phyloP scores from a whole-genome alignment of 2,113 vertebrate species.

The Dendrocopos noguchii region DNA sequence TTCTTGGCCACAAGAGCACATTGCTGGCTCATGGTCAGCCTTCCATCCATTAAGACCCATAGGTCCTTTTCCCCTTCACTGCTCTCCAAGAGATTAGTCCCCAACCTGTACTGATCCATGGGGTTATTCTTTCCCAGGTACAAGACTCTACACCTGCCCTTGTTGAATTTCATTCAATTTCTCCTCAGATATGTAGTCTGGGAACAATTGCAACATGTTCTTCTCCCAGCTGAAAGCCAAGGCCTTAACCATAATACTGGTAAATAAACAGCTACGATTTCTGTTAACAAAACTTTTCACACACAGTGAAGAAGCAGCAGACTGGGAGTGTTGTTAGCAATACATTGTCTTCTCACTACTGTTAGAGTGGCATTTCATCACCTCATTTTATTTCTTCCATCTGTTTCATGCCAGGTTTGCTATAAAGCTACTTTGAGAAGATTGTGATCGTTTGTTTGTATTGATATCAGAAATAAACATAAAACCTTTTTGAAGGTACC shows the following conservation, averaged over 20 bases:
- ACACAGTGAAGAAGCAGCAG: conserved; percentile 9
- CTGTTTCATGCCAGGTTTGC: conserved; percentile 45
- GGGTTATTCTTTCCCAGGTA: too few species aligned
- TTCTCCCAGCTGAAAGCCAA: conserved; percentile 8
- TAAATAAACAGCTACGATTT: conserved; percentile 36
- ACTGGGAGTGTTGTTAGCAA: conserved; percentile 30
- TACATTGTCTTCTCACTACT: conserved; percentile 49
- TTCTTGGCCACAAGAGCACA: too few species aligned
- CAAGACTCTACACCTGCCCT: too few species aligned
- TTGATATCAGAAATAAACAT: conserved; percentile 41
- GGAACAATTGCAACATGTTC: neutral
- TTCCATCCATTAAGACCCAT: too few species aligned
- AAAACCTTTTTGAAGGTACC: conserved; percentile 22
- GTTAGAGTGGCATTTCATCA: conserved; percentile 44
- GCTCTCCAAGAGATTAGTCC: too few species aligned
- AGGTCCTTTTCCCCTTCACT: too few species aligned
- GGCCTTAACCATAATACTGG: neutral
- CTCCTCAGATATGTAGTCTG: neutral
- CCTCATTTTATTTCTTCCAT: conserved; percentile 64
- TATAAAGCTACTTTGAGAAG: conserved; percentile 17
- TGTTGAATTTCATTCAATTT: too few species aligned
- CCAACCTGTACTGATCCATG: too few species aligned
- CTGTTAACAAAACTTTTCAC: conserved; percentile 24
- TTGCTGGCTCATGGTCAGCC: too few species aligned
- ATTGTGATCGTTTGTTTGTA: conserved; percentile 31